Evolutionary conservation across 2,113 vertebrate genomes (phyloP).

Genomic region (Phylloscopus trochiloides): DNA sequence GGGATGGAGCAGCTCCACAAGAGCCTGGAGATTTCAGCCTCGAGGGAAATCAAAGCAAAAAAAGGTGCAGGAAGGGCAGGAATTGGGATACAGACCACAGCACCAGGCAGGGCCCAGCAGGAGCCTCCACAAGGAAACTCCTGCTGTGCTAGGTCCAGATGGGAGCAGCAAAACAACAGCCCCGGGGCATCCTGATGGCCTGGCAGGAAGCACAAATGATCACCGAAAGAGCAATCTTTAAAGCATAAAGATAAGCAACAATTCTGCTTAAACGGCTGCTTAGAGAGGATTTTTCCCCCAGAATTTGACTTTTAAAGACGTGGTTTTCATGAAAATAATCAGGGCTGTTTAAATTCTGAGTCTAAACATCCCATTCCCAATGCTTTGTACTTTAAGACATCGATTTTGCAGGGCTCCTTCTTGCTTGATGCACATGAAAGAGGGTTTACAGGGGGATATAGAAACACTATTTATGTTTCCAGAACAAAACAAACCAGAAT

Average conservation of each 20-base stretch:
- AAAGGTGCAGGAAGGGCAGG: not conserved
- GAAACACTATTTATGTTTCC: not conserved
- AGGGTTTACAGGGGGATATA: not conserved
- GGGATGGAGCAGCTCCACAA: not conserved
- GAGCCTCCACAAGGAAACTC: not conserved
- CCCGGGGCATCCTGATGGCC: not conserved
- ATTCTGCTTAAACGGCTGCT: not conserved
- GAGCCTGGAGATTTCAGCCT: not conserved
- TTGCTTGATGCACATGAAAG: rapidly evolving
- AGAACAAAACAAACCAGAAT: not conserved
- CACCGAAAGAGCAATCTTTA: not conserved
- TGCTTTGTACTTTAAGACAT: rapidly evolving
- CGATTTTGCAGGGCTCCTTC: not conserved
- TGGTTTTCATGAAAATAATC: not conserved
- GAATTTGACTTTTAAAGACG: not conserved
- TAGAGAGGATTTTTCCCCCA: not conserved
- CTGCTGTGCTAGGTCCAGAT: rapidly evolving
- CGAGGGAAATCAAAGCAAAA: not conserved
- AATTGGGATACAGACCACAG: rapidly evolving
- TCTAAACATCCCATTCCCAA: not conserved
- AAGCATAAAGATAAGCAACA: not conserved
- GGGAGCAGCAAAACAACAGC: not conserved
- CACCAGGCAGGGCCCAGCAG: not conserved
- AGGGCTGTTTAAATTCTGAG: not conserved
- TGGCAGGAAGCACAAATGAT: rapidly evolving